Conservation (phyloP, 2,113 vertebrate genomes). For the Podarcis muralis region DNA sequence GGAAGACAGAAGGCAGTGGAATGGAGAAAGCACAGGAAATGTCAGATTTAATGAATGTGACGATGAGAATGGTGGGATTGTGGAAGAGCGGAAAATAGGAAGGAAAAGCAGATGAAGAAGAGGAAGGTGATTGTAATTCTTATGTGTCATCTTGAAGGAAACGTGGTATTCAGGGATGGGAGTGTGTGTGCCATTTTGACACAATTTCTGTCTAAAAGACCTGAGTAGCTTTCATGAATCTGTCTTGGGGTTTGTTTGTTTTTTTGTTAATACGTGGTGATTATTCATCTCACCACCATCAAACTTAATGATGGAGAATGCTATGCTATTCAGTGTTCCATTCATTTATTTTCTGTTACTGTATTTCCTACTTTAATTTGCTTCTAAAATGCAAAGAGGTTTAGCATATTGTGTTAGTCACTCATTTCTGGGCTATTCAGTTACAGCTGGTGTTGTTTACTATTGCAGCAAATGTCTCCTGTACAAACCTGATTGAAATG, state of each 20-base stretch:
- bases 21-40: background rate
- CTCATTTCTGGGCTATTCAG: conserved; percentile 50
- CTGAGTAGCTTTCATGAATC: conserved; percentile 41
- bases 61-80: background rate
- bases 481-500: conserved; percentile 23
- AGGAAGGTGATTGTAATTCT: conserved; percentile 31
- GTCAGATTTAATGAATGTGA: conserved; percentile 27
- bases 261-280: conserved; percentile 34
- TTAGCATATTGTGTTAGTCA: conserved; percentile 55
- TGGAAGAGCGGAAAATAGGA: background rate
- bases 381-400: conserved; percentile 42
- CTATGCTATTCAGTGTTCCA: conserved; percentile 41
- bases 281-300: conserved; percentile 13
- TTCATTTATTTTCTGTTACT: conserved; percentile 45
- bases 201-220: conserved; percentile 28
- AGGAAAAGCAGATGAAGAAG: background rate
- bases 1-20: background rate
- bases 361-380: conserved; percentile 32
- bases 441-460: conserved; percentile 64
- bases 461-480: conserved; percentile 3
- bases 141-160: conserved; percentile 9
- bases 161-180: conserved; percentile 26
- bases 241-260: background rate
- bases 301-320: conserved; percentile 41
- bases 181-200: background rate